These are phyloP conservation scores for Phyllotis vaccarum DNA, from an alignment of 2,797 vertebrate species.

Conservation along the genomic window DNA sequence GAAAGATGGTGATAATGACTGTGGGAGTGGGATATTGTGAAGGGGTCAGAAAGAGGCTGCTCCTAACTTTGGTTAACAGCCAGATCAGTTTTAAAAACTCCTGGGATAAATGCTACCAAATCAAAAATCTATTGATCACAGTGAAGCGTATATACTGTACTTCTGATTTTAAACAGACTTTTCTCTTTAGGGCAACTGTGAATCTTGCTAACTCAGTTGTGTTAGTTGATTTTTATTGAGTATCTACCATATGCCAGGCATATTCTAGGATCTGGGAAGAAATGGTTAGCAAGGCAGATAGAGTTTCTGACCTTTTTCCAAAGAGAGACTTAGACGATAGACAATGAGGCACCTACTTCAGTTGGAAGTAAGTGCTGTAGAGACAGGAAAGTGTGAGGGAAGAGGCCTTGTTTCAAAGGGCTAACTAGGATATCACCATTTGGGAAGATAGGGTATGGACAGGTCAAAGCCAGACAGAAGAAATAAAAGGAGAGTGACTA, in stretches of 20 bases:
- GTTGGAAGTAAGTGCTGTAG: neutral
- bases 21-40: neutral
- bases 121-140: neutral
- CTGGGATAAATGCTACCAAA: neutral
- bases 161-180: neutral
- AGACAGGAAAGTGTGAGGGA: neutral
- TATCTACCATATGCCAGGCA: neutral
- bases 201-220: neutral
- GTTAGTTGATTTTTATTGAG: neutral
- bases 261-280: neutral
- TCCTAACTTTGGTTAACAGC: neutral
- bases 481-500: neutral
- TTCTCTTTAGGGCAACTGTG: neutral
- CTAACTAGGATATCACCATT: neutral
- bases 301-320: neutral
- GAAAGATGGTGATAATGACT: neutral
- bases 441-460: neutral
- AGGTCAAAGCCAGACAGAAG: neutral
- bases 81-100: neutral
- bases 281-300: neutral
- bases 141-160: neutral
- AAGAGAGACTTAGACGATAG: neutral
- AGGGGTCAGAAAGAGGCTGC: neutral
- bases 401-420: neutral
- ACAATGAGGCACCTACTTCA: neutral